Base-by-base conservation (phyloP, 2,888 invertebrate genomes). In the Parnassius mnemosyne region DNA sequence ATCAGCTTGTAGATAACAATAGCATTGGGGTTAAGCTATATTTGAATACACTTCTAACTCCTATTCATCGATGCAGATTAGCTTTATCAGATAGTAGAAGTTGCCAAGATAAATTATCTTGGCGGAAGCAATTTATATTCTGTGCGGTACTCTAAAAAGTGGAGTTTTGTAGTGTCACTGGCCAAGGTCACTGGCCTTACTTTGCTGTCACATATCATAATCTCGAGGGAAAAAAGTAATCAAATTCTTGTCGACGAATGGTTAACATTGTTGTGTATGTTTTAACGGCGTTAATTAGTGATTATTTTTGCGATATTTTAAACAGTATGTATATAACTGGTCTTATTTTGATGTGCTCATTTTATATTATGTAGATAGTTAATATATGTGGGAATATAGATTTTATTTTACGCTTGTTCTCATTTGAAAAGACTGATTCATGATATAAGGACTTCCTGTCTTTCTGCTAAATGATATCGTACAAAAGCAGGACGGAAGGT, bases 91-190 rank as follows among this genome's bases (percentile, higher is more conserved):
- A 51, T 42, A 16, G 51, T 46, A 43, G 52, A 55, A 46, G 20
- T 58, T 47, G 51, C 16, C 20, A 13, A 20, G 55, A 47, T 52
- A 60, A 59, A 63, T 55, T 58, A 52, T 51, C 20, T 44, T n/a
- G 11, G 44, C 9, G 12, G 12, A 51, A 10, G 46, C 53, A 25
- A 59, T 59, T 63, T 47, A 47, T 56, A 59, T 63, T 63, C 59
- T 42, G 65, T 57, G 65, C 64, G 68, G 69, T 68, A 70, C 67
- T 67, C 68, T 68, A 68, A 71, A 68, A 68, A 68, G 63, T 65
- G 84, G 83, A 84, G 83, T 82, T 76, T 79, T 68, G 68, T 70
- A 71, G 80, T 85, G 89, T 89, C 87, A 88, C 84, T 88, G 88
- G 84, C 87, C 88, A 25, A 25, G 25, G 3, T 25, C 25, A 25